Evolutionary conservation across 2,113 vertebrate genomes (phyloP), one percentile per base, ranked within the genome.

Genomic region (Pantherophis guttatus): DNA sequence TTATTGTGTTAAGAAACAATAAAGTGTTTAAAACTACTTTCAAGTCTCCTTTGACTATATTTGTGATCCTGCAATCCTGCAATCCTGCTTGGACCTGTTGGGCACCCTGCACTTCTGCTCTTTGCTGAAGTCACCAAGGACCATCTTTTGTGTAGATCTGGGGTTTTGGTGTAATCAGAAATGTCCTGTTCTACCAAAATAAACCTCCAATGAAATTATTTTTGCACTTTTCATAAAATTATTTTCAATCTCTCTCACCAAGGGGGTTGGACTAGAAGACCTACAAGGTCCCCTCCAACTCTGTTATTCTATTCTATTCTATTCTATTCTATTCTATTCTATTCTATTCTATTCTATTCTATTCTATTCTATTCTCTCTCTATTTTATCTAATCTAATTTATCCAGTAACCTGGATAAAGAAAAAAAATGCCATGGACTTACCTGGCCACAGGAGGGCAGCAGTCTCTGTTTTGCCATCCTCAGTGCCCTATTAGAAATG

Each of bases 381-480:
- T 59, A 54, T 54, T 4, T 54, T 10, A 10, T 62, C 17, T 58
- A 29, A 15, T 33, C 17, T 58, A 29, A 15, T 33, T 29, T 70
- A 70, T 33, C n/a, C 2, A 33, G 13, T n/a, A 33, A n/a, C 65
- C 12, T 17, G 7, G 39, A 44, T 48, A 48, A 48, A 48, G 3
- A 3, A 0, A 17, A 33, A 33, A 33, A 19, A 0, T 17, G n/a
- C 5, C 65, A 17, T 17, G 13, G 29, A n/a, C 4, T 1, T 70
- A 5, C 11, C 4, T 70, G 11, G 29, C 29, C n/a, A 75, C 65
- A 17, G 65, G 13, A 33, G 65, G 65, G n/a, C 13, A 75, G 65
- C 13, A 33, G 3, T 75, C 65, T 13, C 65, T 75, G 13, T 33
- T 75, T 75, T 33, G 65, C 13, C 4, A 2, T 15, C n/a, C 13